Percentiles rank a stretch among this genome's conserved stretches.
Conservation (phyloP, 2,113 vertebrate genomes). For the Andinoacara biseriatus region DNA sequence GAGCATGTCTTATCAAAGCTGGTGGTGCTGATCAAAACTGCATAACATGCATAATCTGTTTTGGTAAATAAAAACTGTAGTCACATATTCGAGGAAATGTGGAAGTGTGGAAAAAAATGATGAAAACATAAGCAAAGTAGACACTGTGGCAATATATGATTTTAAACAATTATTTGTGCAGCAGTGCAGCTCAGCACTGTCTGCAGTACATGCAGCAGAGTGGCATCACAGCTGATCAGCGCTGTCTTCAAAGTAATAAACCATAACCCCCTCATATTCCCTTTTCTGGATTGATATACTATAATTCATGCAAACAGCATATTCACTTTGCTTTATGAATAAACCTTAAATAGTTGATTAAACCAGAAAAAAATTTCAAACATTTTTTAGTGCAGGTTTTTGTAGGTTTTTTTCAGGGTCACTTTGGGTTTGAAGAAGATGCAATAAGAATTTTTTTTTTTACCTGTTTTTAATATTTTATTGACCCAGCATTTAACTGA, state of each 20-base stretch:
- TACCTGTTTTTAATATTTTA: background rate
- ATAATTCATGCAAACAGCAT: background rate
- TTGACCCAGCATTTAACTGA: too few species aligned
- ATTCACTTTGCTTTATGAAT: background rate
- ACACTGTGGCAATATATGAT: background rate
- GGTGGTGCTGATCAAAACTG: conserved; percentile 13
- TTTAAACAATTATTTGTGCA: background rate
- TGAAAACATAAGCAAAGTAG: background rate
- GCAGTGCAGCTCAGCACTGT: background rate
- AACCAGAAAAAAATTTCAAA: too few species aligned
- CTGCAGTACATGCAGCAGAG: background rate
- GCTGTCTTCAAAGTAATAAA: background rate
- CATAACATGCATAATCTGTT: conserved; percentile 1
- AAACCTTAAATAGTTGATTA: background rate
- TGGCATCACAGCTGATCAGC: background rate
- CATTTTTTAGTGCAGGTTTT: background rate
- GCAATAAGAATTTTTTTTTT: background rate
- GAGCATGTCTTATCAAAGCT: conserved; percentile 33
- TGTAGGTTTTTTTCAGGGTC: background rate
- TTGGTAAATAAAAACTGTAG: background rate
- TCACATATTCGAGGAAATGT: background rate
- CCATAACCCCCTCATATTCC: background rate
- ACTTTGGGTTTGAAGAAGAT: background rate
- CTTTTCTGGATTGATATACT: background rate
- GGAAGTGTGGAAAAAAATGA: background rate